phyloP scores from a whole-genome alignment of 2,797 vertebrate species.

The Microcaecilia unicolor region DNA sequence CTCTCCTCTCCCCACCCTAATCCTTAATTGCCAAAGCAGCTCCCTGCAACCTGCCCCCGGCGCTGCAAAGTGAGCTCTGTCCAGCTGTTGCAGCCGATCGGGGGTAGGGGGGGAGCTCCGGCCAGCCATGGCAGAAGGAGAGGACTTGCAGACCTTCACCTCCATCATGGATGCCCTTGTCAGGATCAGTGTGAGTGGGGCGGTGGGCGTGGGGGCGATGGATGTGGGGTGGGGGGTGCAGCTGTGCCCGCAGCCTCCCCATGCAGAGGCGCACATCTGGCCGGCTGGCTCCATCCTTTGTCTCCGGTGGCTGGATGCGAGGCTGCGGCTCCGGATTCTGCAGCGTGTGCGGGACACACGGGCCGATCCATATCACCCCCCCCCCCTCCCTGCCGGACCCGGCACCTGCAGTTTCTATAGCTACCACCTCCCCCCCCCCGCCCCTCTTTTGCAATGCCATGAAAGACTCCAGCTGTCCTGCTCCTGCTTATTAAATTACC shows the following conservation, averaged over 20 bases:
- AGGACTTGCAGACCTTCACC: conserved; percentile 78
- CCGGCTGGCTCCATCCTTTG: too few relatives aligned
- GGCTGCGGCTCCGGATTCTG: not conserved
- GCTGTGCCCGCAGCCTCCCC: conserved; percentile 54
- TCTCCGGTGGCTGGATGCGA: not conserved
- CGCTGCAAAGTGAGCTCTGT: not conserved
- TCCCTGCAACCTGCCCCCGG: conserved; percentile 1
- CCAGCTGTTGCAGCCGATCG: not conserved
- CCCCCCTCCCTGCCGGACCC: too few relatives aligned
- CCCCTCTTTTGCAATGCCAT: conserved; percentile 3
- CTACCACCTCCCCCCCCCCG: conserved; percentile 12
- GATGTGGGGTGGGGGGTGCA: not conserved
- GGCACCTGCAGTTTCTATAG: too few relatives aligned
- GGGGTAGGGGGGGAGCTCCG: conserved; percentile 14
- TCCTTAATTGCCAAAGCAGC: conserved; percentile 4
- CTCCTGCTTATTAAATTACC: not conserved
- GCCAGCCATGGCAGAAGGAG: conserved; percentile 79
- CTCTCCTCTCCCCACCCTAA: conserved; percentile 10
- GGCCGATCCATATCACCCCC: too few relatives aligned
- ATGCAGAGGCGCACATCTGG: conserved; percentile 37
- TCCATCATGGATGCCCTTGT: conserved; percentile 91
- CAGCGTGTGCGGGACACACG: not conserved
- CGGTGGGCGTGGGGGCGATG: not conserved
- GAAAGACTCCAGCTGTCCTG: not conserved
- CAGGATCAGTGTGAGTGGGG: conserved; percentile 81